A percentile compares a stretch with the other conserved stretches of the same genome.
phyloP scores from a whole-genome alignment of 2,888 invertebrate species.

The Steinernema carpocapsae region DNA sequence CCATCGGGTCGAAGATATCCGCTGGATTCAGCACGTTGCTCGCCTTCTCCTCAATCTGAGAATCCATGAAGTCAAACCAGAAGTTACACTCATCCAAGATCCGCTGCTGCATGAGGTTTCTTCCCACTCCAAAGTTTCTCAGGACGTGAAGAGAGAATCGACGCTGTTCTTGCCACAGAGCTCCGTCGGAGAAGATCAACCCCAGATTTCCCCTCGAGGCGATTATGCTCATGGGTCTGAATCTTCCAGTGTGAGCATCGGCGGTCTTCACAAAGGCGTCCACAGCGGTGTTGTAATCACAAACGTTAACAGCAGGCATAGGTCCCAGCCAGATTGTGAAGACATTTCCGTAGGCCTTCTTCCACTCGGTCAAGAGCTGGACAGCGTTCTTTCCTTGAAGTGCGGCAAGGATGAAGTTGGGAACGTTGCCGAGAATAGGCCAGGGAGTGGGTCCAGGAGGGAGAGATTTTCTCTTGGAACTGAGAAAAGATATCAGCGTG shows the following conservation, averaged over 20 bases:
- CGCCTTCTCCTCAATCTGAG: neutral
- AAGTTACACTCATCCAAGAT: constrained; percentile 21
- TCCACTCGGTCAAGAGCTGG: constrained; percentile 24
- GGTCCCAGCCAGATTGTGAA: constrained; percentile 34
- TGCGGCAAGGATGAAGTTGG: neutral
- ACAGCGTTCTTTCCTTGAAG: neutral
- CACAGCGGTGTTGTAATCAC: constrained; percentile 28
- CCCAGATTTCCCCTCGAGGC: constrained; percentile 39
- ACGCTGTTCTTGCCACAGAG: constrained; percentile 36
- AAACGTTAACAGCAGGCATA: constrained; percentile 23
- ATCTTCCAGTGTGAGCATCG: constrained; percentile 12
- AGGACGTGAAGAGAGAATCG: constrained; percentile 38
- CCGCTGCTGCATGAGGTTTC: constrained; percentile 7
- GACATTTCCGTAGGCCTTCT: constrained; percentile 22
- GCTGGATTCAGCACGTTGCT: constrained; percentile 5
- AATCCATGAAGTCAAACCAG: neutral
- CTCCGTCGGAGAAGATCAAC: constrained; percentile 36
- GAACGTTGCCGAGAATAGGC: constrained; percentile 30
- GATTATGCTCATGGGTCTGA: neutral
- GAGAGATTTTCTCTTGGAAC: neutral
- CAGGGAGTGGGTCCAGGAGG: constrained; percentile 34
- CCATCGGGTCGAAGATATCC: constrained; percentile 32
- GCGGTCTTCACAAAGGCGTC: constrained; percentile 23
- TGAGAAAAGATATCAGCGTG: neutral
- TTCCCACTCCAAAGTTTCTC: constrained; percentile 31